A percentile compares a stretch with the other conserved stretches of the same genome.
phyloP scores from a whole-genome alignment of 2,888 invertebrate genomes.

The Amorpha juglandis region DNA sequence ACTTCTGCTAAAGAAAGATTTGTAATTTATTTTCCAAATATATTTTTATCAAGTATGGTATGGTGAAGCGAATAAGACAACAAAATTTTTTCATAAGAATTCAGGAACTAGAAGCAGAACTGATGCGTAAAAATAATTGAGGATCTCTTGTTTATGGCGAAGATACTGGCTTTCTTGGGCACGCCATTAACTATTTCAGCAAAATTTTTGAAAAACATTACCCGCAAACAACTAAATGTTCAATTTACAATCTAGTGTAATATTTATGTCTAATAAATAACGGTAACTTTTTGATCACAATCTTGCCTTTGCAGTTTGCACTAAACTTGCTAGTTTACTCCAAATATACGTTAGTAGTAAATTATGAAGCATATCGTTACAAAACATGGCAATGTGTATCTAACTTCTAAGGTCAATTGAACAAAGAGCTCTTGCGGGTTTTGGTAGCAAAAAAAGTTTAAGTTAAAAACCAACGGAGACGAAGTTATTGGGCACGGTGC shows the following conservation, averaged over 20 bases:
- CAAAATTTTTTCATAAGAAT: too few relatives aligned
- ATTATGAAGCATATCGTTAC: slow-evolving; percentile 25
- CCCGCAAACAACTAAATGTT: background rate
- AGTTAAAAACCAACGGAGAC: slow-evolving; percentile 44
- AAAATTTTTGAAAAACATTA: background rate
- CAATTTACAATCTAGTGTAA: background rate
- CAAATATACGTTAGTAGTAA: background rate
- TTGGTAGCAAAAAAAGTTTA: slow-evolving; percentile 53
- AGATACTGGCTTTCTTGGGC: too few relatives aligned
- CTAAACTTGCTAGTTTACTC: background rate
- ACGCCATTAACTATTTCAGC: background rate
- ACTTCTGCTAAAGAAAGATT: background rate
- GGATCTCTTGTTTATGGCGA: too few relatives aligned
- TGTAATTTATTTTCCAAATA: background rate
- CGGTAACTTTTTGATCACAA: background rate
- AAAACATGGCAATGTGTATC: slow-evolving; percentile 37
- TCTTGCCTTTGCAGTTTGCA: background rate
- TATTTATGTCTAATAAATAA: background rate
- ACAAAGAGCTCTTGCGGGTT: slow-evolving; percentile 49
- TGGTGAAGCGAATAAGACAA: background rate
- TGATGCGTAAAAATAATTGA: too few relatives aligned
- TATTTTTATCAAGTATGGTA: background rate
- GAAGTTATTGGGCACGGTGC: slow-evolving; percentile 59
- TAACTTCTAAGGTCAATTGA: slow-evolving; percentile 43
- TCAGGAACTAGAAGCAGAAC: too few relatives aligned